Conservation (phyloP, 2,888 invertebrate genomes). For the Erpobdella octoculata region DNA sequence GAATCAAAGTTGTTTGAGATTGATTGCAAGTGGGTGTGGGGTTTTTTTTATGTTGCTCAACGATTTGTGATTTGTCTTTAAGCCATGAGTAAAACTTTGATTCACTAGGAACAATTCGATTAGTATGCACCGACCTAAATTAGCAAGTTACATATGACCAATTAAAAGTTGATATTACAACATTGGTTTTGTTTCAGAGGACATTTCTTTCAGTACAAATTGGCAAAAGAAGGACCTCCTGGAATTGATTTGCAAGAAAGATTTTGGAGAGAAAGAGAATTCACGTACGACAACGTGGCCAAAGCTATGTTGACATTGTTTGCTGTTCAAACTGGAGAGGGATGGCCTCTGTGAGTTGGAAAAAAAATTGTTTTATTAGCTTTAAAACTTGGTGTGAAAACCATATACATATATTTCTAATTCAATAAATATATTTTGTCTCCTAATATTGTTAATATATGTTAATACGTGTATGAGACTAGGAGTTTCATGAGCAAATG, state of each 20-base stretch:
- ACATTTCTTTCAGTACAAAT: slow-evolving; percentile 30
- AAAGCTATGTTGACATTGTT: slow-evolving; percentile 97
- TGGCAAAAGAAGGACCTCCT: slow-evolving; percentile 14
- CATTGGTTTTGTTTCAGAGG: slow-evolving; percentile 26
- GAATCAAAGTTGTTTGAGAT: slow-evolving; percentile 86
- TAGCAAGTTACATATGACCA: too few relatives aligned
- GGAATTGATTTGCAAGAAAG: slow-evolving; percentile 52
- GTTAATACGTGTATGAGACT: not conserved
- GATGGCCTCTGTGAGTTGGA: slow-evolving; percentile 87
- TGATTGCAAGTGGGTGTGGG: slow-evolving; percentile 84
- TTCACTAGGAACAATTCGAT: too few relatives aligned
- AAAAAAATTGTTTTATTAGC: not conserved
- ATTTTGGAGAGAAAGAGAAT: slow-evolving; percentile 81
- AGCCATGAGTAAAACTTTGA: too few relatives aligned
- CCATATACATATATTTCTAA: not conserved
- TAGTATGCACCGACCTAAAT: too few relatives aligned
- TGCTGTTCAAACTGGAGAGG: slow-evolving; percentile 98
- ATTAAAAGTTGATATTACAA: too few relatives aligned
- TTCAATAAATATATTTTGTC: not conserved
- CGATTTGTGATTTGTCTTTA: too few relatives aligned
- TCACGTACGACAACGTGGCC: slow-evolving; percentile 97
- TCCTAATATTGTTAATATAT: too few relatives aligned
- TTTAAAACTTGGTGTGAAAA: too few relatives aligned
- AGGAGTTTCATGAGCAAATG: not conserved
- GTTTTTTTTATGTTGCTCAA: not conserved